Percentiles rank a stretch among this genome's conserved stretches.
Conservation (phyloP, 2,888 invertebrate genomes). For the Chymomyza caudatula region DNA sequence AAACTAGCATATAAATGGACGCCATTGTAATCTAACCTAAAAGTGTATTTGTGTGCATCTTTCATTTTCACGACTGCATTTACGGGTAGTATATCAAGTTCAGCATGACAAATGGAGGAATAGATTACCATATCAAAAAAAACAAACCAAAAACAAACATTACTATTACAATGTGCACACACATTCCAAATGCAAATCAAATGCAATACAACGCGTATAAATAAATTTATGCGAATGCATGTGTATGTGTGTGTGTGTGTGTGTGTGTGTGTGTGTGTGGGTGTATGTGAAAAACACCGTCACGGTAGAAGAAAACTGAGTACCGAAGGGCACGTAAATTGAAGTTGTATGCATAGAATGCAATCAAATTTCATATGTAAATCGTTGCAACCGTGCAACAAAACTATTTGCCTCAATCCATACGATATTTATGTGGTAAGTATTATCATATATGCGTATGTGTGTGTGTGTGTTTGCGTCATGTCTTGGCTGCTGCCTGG, state of each 20-base stretch:
- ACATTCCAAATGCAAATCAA: constrained; percentile 24
- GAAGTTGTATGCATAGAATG: background rate
- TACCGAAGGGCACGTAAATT: background rate
- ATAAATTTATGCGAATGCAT: constrained; percentile 15
- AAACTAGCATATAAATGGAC: too few species aligned
- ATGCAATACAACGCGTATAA: constrained; percentile 16
- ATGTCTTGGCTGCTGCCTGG: background rate
- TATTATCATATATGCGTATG: background rate
- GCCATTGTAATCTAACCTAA: too few species aligned
- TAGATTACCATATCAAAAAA: constrained; percentile 1
- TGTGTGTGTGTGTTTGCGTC: background rate
- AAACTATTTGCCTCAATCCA: background rate
- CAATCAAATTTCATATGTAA: constrained; percentile 4
- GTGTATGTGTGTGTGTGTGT: constrained; percentile 12
- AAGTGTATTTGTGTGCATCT: background rate
- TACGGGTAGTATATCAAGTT: constrained; percentile 8
- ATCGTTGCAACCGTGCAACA: background rate
- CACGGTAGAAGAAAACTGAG: background rate
- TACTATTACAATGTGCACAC: background rate
- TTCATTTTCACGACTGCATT: constrained; percentile 16
- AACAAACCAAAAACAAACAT: constrained; percentile 9
- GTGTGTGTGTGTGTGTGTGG: constrained; percentile 5
- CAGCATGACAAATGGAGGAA: constrained; percentile 7
- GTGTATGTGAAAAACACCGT: background rate
- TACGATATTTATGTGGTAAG: background rate